Percentiles rank a stretch among this genome's conserved stretches.
These are phyloP conservation scores for Ursus arctos DNA, from an alignment of 2,113 vertebrate species.

Conservation along the genomic window DNA sequence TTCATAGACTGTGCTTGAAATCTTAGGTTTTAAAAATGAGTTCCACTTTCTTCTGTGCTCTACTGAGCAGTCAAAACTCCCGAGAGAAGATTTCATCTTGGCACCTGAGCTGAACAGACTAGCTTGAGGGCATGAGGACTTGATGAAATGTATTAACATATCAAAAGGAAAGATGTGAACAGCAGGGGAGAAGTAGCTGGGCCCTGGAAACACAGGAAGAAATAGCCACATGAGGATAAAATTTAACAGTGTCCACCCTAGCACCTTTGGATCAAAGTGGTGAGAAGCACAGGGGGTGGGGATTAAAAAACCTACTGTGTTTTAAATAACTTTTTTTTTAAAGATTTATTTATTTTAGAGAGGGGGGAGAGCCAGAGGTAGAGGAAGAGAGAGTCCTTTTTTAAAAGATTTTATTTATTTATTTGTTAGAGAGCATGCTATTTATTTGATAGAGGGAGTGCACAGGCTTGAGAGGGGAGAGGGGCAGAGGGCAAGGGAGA, in stretches of 20 bases:
- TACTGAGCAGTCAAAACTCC: neutral
- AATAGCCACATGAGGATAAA: neutral
- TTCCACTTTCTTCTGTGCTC: neutral
- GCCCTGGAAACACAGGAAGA: neutral
- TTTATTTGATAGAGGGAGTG: too few relatives aligned
- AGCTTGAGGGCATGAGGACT: neutral
- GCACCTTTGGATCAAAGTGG: too few relatives aligned
- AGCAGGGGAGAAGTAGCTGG: neutral
- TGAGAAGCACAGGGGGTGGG: neutral
- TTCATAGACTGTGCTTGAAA: neutral
- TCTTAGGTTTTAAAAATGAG: neutral
- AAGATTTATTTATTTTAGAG: too few relatives aligned
- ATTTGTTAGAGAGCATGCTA: too few relatives aligned
- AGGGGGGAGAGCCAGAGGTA: too few relatives aligned
- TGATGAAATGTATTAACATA: constrained; percentile 41
- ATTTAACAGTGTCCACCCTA: neutral
- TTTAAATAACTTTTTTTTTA: neutral
- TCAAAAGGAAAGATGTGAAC: constrained; percentile 11
- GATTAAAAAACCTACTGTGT: neutral
- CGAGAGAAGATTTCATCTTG: neutral
- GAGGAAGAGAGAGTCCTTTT: too few relatives aligned
- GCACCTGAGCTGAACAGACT: constrained; percentile 3
- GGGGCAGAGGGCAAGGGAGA: neutral
- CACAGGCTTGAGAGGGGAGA: too few relatives aligned
- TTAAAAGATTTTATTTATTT: too few relatives aligned